Evolutionary conservation across 1,140 invertebrate genomes (phyloP).

Genomic region (Steinernema khuongi): DNA sequence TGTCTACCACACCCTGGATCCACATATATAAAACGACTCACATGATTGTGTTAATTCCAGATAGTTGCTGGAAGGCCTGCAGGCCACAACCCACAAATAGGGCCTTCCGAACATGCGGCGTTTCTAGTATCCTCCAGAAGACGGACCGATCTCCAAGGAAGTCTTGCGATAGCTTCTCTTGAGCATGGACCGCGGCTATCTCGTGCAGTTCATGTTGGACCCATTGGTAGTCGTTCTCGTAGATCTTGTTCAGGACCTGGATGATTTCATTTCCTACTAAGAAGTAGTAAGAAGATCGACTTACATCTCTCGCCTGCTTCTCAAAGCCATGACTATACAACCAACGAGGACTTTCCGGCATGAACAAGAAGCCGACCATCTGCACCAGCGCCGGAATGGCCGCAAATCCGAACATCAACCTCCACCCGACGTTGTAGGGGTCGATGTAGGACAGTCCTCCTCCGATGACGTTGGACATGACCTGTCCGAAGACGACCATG

Average conservation of each 20-base stretch:
- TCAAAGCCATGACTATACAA: conserved; percentile 62
- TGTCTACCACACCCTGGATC: too few relatives aligned
- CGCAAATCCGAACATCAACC: conserved; percentile 68
- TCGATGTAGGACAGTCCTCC: conserved; percentile 63
- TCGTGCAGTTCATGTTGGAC: conserved; percentile 52
- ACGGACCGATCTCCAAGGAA: conserved; percentile 25
- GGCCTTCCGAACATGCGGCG: conserved; percentile 62
- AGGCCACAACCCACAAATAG: conserved; percentile 66
- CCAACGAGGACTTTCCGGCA: conserved; percentile 68
- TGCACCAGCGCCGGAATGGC: conserved; percentile 65
- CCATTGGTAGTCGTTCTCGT: conserved; percentile 48
- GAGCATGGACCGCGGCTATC: conserved; percentile 48
- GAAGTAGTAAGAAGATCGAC: too few relatives aligned
- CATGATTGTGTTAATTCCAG: conserved; percentile 69
- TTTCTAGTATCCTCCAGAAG: conserved; percentile 50
- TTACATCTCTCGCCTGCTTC: too few relatives aligned
- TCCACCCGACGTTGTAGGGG: conserved; percentile 63
- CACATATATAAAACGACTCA: too few relatives aligned
- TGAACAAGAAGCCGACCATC: conserved; percentile 65
- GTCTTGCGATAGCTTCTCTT: conserved; percentile 32
- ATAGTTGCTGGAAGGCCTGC: conserved; percentile 65
- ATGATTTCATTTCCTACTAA: too few relatives aligned
- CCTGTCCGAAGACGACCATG: conserved; percentile 66
- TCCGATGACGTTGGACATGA: conserved; percentile 64
- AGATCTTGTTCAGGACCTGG: conserved; percentile 59